Conservation (phyloP, 1,140 invertebrate species). For the Cecropterus lyciades region DNA sequence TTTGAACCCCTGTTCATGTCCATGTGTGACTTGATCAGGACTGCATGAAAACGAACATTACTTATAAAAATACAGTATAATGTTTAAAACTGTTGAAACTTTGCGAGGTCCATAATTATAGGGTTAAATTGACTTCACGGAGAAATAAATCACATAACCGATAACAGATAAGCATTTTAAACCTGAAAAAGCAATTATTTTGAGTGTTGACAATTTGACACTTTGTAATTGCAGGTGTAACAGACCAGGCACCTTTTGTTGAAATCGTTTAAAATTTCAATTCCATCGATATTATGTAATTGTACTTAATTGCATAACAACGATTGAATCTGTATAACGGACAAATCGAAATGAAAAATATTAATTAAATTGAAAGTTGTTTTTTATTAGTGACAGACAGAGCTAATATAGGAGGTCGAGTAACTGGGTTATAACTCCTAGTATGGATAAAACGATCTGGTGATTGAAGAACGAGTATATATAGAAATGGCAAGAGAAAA, state of each 20-base stretch:
- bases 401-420: conserved; percentile 16
- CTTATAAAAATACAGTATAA: too few relatives aligned
- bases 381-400: conserved; percentile 3
- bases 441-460: conserved; percentile 1
- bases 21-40: too few relatives aligned
- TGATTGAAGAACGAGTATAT: conserved; percentile 15
- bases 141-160: too few relatives aligned
- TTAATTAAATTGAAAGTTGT: conserved; percentile 21
- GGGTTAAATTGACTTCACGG: too few relatives aligned
- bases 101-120: too few relatives aligned
- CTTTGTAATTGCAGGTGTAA: neutral
- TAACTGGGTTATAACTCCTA: conserved; percentile 16
- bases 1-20: too few relatives aligned
- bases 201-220: conserved; percentile 11
- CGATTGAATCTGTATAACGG: neutral
- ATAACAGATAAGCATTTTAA: neutral
- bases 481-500: conserved; percentile 25
- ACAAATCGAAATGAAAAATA: conserved; percentile 5
- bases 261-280: neutral
- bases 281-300: neutral
- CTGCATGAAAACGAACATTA: too few relatives aligned
- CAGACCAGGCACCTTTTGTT: neutral
- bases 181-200: conserved; percentile 3
- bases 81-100: too few relatives aligned
- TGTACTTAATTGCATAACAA: conserved; percentile 3